These are phyloP conservation scores for Rhabditoides inermis DNA, from an alignment of 2,888 invertebrate genomes.

Conservation along the genomic window DNA sequence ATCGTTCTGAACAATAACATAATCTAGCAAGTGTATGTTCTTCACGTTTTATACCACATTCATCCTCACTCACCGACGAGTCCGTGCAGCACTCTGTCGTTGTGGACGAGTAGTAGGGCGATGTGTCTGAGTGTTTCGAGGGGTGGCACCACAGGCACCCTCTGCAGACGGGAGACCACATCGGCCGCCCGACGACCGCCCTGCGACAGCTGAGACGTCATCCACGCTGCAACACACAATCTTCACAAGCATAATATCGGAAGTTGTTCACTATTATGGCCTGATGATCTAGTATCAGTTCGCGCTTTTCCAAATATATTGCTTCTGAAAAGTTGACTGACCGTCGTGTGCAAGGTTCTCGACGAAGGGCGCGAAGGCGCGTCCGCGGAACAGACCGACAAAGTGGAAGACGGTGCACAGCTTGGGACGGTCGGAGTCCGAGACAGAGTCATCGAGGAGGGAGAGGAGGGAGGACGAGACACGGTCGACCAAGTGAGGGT, in stretches of 20 bases:
- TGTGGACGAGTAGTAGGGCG: slow-evolving; percentile 28
- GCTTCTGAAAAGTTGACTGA: slow-evolving; percentile 2
- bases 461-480: neutral
- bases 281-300: too few species aligned
- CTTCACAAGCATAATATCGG: too few species aligned
- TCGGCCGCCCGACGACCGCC: too few species aligned
- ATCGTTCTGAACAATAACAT: too few species aligned
- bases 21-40: too few species aligned
- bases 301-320: too few species aligned
- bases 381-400: slow-evolving; percentile 28
- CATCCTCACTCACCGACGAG: slow-evolving; percentile 12
- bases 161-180: slow-evolving; percentile 39
- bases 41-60: too few species aligned
- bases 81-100: slow-evolving; percentile 11
- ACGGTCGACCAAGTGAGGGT: neutral
- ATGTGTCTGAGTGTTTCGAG: slow-evolving; percentile 45
- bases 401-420: slow-evolving; percentile 31
- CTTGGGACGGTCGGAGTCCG: slow-evolving; percentile 1
- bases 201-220: slow-evolving; percentile 35
- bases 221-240: slow-evolving; percentile 48
- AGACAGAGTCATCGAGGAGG: slow-evolving; percentile 4
- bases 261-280: too few species aligned
- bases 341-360: slow-evolving; percentile 33
- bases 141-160: slow-evolving; percentile 50
- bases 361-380: slow-evolving; percentile 30